Evolutionary conservation across 2,888 invertebrate species (phyloP).

Genomic region (Drosophila meridionalis): DNA sequence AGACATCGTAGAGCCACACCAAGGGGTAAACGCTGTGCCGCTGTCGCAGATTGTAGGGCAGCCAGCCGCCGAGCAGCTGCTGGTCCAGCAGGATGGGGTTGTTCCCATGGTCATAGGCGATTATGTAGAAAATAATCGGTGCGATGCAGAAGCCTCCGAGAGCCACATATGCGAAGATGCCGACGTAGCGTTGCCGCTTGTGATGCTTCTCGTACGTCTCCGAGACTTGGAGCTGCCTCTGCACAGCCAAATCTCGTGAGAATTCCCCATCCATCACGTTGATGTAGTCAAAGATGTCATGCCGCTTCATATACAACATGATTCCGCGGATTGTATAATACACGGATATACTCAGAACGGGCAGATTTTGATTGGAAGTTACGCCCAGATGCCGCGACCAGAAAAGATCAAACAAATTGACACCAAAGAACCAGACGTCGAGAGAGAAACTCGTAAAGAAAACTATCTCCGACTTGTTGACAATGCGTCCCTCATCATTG

Average conservation of each 20-base stretch:
- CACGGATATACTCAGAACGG: slow-evolving; percentile 6
- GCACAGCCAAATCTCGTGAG: slow-evolving; percentile 37
- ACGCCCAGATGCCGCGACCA: not conserved
- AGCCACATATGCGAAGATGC: not conserved
- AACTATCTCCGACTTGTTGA: slow-evolving; percentile 12
- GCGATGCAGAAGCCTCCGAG: not conserved
- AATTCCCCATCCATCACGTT: slow-evolving; percentile 51
- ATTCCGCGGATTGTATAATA: slow-evolving; percentile 47
- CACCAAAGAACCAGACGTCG: slow-evolving; percentile 9
- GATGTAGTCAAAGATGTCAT: slow-evolving; percentile 41
- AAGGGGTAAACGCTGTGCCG: slow-evolving; percentile 41
- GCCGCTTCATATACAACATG: slow-evolving; percentile 41
- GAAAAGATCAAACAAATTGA: slow-evolving; percentile 33
- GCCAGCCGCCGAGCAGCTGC: slow-evolving; percentile 52
- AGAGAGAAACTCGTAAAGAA: slow-evolving; percentile 12
- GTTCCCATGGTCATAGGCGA: slow-evolving; percentile 15
- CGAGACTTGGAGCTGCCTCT: slow-evolving; percentile 23
- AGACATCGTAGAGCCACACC: slow-evolving; percentile 33
- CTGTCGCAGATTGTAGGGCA: slow-evolving; percentile 49
- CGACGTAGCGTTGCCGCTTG: slow-evolving; percentile 4
- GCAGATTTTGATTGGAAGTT: slow-evolving; percentile 20
- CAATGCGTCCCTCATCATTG: slow-evolving; percentile 36
- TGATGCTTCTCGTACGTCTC: not conserved
- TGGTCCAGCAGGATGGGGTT: slow-evolving; percentile 46
- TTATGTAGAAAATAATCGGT: slow-evolving; percentile 24